Conservation (phyloP, 23 tunicate species). For the Styela plicata region DNA sequence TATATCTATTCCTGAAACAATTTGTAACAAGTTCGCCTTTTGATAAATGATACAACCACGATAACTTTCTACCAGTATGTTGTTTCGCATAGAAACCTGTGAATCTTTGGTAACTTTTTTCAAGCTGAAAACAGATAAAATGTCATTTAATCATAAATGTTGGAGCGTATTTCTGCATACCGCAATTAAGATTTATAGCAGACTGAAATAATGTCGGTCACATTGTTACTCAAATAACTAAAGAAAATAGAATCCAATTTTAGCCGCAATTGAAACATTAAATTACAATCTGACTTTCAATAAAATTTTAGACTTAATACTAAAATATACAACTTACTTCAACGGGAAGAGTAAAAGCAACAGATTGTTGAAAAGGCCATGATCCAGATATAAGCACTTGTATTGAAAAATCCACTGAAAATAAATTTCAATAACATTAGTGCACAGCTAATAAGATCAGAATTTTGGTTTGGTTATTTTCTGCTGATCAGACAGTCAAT, state of each 20-base stretch:
- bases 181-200: too few relatives aligned
- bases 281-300: too few relatives aligned
- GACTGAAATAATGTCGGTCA: too few relatives aligned
- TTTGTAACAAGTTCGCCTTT: slow-evolving; percentile 87
- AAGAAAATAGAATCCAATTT: too few relatives aligned
- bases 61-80: slow-evolving; percentile 74
- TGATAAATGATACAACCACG: slow-evolving; percentile 92
- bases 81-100: slow-evolving; percentile 70
- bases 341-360: slow-evolving; percentile 67
- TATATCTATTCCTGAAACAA: slow-evolving; percentile 83
- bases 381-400: slow-evolving; percentile 94
- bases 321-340: slow-evolving; percentile 71
- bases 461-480: too few relatives aligned
- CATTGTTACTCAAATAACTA: too few relatives aligned
- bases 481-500: too few relatives aligned
- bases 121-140: slow-evolving; percentile 45
- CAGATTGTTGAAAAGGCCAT: slow-evolving; percentile 91
- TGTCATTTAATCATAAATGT: too few relatives aligned
- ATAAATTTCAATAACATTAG: neutral
- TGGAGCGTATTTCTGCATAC: too few relatives aligned
- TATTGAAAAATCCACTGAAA: slow-evolving; percentile 89
- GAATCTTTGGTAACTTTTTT: slow-evolving; percentile 76
- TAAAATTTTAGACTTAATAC: too few relatives aligned
- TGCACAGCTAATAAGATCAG: too few relatives aligned
- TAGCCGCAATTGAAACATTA: too few relatives aligned